Conservation (phyloP, 2,797 vertebrate genomes). For the Capromys pilorides region DNA sequence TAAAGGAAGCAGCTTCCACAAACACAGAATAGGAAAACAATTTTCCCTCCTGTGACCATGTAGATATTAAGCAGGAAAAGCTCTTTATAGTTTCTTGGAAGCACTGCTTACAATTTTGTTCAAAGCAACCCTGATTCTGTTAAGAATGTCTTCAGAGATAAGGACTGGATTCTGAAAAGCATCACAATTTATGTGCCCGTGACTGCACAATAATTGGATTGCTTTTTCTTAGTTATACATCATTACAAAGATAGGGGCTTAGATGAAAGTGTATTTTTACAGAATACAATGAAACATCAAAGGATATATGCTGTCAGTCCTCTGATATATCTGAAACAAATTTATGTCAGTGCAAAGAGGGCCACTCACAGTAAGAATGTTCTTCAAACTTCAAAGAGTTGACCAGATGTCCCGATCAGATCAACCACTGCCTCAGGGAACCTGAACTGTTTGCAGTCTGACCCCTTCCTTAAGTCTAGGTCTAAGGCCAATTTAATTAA, state of each 20-base stretch:
- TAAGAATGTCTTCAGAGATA: conserved; percentile 34
- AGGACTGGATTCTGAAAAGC: background rate
- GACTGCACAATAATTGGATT: conserved; percentile 79
- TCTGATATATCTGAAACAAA: conserved; percentile 37
- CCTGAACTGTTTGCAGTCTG: background rate
- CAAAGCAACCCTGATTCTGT: background rate
- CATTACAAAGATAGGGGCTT: conserved; percentile 72
- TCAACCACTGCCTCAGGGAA: conserved; percentile 59
- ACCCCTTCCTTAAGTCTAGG: conserved; percentile 38
- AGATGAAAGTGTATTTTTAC: conserved; percentile 65
- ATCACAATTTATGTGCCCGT: background rate
- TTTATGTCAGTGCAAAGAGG: conserved; percentile 48
- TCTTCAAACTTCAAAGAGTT: conserved; percentile 63
- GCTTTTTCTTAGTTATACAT: conserved; percentile 80
- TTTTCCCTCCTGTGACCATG: background rate
- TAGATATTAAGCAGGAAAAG: background rate
- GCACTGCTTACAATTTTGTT: background rate
- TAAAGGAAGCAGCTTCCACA: background rate
- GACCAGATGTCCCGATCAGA: conserved; percentile 58
- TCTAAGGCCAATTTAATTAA: conserved; percentile 61
- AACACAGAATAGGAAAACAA: background rate
- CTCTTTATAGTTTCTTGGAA: background rate
- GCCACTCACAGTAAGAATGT: background rate
- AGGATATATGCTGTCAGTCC: conserved; percentile 7
- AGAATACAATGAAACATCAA: conserved; percentile 65